Percentiles rank a stretch among this genome's conserved stretches.
Conservation (phyloP, 2,113 vertebrate genomes). For the Entomyzon cyanotis region DNA sequence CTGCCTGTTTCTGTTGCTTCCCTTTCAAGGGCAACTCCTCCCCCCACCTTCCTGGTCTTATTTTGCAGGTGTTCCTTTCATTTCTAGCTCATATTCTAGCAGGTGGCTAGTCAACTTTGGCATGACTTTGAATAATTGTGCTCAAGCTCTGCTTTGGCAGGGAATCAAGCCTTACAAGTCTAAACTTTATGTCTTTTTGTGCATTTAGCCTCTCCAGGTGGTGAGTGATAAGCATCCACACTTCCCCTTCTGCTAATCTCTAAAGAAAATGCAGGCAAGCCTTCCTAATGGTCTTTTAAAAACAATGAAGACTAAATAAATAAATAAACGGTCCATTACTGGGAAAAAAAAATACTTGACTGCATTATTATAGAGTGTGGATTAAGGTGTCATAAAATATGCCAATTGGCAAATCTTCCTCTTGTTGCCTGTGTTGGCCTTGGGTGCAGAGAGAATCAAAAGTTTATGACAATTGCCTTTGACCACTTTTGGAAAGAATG, state of each 20-base stretch:
- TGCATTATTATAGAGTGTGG: not conserved
- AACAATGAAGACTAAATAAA: not conserved
- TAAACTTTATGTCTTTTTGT: not conserved
- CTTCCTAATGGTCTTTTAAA: not conserved
- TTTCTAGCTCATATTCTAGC: not conserved
- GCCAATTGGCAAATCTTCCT: not conserved
- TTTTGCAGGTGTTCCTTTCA: not conserved
- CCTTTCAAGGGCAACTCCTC: not conserved
- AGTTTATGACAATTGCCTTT: not conserved
- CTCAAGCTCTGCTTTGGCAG: not conserved
- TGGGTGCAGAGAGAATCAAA: not conserved
- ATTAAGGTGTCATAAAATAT: not conserved
- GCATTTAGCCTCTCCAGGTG: not conserved
- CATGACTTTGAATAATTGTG: not conserved
- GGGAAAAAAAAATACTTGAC: not conserved
- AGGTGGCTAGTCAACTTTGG: not conserved
- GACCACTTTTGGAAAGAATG: not conserved
- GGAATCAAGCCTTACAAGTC: not conserved
- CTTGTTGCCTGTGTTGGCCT: not conserved
- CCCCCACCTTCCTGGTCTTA: not conserved
- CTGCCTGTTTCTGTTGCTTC: not conserved
- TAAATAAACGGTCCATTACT: not conserved
- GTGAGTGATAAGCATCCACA: not conserved
- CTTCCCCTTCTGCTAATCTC: not conserved
- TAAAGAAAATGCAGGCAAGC: not conserved